Conservation (phyloP, 2,797 vertebrate genomes). For the Malurus leucopterus region DNA sequence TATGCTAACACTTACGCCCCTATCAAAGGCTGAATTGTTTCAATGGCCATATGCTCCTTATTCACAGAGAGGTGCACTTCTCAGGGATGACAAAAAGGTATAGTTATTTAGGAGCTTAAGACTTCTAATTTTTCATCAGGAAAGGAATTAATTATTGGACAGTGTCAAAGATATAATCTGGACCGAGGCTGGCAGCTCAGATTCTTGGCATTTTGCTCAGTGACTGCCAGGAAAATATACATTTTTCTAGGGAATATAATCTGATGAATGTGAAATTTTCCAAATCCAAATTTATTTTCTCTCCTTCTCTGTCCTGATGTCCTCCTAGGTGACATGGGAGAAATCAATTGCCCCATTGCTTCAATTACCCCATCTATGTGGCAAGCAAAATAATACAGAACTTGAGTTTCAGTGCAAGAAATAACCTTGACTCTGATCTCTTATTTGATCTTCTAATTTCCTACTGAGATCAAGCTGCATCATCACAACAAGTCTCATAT, state of each 20-base stretch:
- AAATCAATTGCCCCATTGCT: neutral
- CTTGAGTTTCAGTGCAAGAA: neutral
- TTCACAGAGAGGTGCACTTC: neutral
- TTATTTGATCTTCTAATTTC: neutral
- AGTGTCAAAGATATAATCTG: neutral
- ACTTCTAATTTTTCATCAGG: neutral
- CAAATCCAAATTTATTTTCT: neutral
- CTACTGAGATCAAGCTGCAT: neutral
- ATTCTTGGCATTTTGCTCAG: neutral
- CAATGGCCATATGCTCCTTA: neutral
- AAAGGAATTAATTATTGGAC: neutral
- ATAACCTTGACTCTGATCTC: neutral
- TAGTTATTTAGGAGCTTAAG: neutral
- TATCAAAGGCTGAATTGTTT: neutral
- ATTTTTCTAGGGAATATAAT: neutral
- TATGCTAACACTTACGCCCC: neutral
- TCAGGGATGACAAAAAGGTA: neutral
- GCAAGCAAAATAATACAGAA: neutral
- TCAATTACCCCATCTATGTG: neutral
- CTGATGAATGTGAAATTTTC: neutral
- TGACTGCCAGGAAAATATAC: neutral
- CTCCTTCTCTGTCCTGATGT: neutral
- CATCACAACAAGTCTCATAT: neutral
- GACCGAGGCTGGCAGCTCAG: neutral
- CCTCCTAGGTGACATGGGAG: neutral